Evolutionary conservation across 2,888 invertebrate genomes (phyloP), one percentile per base, ranked within the genome.

Genomic region (Megalurothrips usitatus): DNA sequence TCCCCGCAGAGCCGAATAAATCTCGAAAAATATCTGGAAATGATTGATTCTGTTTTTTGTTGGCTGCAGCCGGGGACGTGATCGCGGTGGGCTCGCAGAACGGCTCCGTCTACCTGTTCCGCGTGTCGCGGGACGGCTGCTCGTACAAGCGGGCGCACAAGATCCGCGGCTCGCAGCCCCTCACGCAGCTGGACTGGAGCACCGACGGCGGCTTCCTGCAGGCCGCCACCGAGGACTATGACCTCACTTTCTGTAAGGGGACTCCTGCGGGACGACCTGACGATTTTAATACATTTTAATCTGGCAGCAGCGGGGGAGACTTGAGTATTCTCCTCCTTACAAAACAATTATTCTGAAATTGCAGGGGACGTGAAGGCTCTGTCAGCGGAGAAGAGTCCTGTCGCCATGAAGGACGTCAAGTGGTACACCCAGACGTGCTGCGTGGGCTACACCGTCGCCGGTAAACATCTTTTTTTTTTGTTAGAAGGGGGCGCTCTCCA

Each of bases 71-170:
- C 85, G 96, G 96, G 4, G 94, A 95, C 85, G 90, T 93, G 86
- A 91, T 97, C 81, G 96, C 96, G 8, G 94, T 96, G 86, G 96
- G 96, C 1, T 95, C 95, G 0, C 96, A 96, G 87, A 97, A 97
- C 85, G 96, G 96, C 58, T 93, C 93, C 85, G 91, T 94, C 79
- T 94, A 94, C 86, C 87, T 94, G 81, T 97, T 95, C 89, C 90
- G 94, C 81, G 95, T 96, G 6, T 94, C 94, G 17, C 91, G 96
- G 79, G 95, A 96, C 86, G 96, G 96, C 2, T 96, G 95, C 86
- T 94, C 95, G 0, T 96, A 96, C 87, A 95, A 95, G 86, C 95
- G 96, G 86, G 94, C 94, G 19, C 95, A 95, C 86, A 96, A 95
- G 88, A 95, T 96, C 82, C 90, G 95, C 23, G 96, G 96, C 0